phyloP scores from a whole-genome alignment of 2,797 vertebrate species.

The Eupleurogrammus muticus region DNA sequence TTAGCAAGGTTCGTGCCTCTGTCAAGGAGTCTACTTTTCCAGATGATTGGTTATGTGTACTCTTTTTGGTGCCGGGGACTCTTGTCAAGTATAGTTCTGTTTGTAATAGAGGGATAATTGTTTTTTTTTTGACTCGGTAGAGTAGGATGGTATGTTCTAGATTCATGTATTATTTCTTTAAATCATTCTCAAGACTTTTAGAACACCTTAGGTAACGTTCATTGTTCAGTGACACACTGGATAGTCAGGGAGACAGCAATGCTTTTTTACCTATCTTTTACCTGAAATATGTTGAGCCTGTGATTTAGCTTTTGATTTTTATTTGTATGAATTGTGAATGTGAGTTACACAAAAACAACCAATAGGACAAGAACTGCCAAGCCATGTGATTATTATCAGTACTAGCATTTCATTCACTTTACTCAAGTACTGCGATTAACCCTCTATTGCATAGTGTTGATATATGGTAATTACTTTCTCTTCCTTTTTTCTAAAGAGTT shows the following conservation, averaged over 20 bases:
- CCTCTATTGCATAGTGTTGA: no score
- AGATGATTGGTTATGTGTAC: conserved; percentile 14
- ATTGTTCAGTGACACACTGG: conserved; percentile 1
- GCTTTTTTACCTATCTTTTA: neutral
- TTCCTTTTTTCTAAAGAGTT: no score
- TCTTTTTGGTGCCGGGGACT: neutral
- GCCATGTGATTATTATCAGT: no score
- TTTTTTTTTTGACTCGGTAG: neutral
- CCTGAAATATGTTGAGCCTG: neutral
- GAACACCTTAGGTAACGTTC: conserved; percentile 12
- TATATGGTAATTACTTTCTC: no score
- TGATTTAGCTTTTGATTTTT: neutral
- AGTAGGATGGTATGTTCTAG: conserved; percentile 25
- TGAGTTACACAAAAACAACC: neutral
- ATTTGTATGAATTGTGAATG: neutral
- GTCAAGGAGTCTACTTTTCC: conserved; percentile 24
- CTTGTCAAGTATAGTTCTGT: conserved; percentile 24
- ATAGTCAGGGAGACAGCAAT: neutral
- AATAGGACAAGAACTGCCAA: neutral
- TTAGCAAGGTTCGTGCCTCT: conserved; percentile 5
- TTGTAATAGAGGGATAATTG: conserved; percentile 24
- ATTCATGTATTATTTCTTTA: conserved; percentile 26
- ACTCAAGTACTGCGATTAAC: no score
- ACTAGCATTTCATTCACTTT: no score
- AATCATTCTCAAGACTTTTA: conserved; percentile 10